phyloP scores from a whole-genome alignment of 2,113 vertebrate species.

The Daboia siamensis region DNA sequence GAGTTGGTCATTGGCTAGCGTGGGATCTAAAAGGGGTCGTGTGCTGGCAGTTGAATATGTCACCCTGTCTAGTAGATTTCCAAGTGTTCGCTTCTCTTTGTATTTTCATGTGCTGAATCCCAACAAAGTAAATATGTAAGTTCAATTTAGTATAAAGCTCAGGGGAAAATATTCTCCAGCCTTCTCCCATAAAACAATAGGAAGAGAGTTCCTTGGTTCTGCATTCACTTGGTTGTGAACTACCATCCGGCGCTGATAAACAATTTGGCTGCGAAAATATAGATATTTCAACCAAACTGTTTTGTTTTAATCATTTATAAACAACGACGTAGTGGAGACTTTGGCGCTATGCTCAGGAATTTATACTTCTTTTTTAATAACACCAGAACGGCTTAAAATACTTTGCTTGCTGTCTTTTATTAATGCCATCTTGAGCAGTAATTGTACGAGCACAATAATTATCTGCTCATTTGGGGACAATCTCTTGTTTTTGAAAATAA shows the following conservation, averaged over 20 bases:
- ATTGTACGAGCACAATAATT: background rate
- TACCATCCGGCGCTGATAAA: background rate
- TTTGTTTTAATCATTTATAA: background rate
- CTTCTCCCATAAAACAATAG: background rate
- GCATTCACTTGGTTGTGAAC: background rate
- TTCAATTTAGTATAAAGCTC: background rate
- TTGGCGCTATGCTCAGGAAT: background rate
- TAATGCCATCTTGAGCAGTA: background rate
- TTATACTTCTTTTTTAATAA: background rate
- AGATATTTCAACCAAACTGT: background rate
- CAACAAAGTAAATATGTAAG: background rate
- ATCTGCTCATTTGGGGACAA: background rate
- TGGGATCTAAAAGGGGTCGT: background rate
- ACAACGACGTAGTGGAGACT: background rate
- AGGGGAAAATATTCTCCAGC: background rate
- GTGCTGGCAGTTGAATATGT: background rate
- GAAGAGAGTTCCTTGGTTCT: background rate
- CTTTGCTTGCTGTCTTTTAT: background rate
- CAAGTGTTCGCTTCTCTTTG: background rate
- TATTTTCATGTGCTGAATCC: background rate
- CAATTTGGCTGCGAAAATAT: background rate
- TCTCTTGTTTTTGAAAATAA: background rate
- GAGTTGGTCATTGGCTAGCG: background rate
- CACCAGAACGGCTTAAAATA: background rate
- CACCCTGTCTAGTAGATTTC: background rate